Conservation (phyloP, 2,113 vertebrate species). For the Guaruba guarouba region DNA sequence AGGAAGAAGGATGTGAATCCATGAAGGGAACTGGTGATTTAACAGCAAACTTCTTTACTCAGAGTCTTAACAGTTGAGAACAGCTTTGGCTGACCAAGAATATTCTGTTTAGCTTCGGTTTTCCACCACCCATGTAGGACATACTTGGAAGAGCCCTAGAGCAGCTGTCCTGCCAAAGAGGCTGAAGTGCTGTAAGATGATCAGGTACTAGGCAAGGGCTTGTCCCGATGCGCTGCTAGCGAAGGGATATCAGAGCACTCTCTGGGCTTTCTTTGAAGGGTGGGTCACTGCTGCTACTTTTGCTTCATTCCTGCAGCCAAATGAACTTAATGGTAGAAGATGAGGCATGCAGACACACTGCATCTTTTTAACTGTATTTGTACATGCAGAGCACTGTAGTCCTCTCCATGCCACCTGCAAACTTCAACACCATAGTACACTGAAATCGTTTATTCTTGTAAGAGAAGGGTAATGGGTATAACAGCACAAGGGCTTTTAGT, state of each 20-base stretch:
- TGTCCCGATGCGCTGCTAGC: slow-evolving; percentile 7
- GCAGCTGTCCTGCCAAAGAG: slow-evolving; percentile 74
- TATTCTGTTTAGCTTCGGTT: slow-evolving; percentile 24
- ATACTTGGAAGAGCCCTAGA: slow-evolving; percentile 38
- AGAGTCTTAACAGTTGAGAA: background rate
- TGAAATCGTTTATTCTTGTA: background rate
- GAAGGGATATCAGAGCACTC: slow-evolving; percentile 25
- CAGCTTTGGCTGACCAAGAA: background rate
- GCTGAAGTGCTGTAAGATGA: slow-evolving; percentile 67
- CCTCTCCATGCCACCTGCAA: background rate
- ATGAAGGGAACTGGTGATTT: background rate
- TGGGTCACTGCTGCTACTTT: slow-evolving; percentile 16
- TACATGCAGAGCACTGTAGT: background rate
- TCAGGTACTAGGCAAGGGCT: slow-evolving; percentile 5
- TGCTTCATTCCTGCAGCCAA: background rate
- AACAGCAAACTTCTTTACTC: background rate
- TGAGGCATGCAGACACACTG: background rate
- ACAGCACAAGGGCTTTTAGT: background rate
- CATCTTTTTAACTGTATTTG: background rate
- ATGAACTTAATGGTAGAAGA: background rate
- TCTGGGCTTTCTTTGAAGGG: slow-evolving; percentile 17
- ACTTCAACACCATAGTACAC: background rate
- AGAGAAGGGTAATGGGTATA: background rate
- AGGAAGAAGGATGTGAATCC: background rate
- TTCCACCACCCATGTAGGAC: slow-evolving; percentile 11